Evolutionary conservation across 2,888 invertebrate genomes (phyloP), one percentile per base, ranked within the genome.

Genomic region (Xylota sylvarum): DNA sequence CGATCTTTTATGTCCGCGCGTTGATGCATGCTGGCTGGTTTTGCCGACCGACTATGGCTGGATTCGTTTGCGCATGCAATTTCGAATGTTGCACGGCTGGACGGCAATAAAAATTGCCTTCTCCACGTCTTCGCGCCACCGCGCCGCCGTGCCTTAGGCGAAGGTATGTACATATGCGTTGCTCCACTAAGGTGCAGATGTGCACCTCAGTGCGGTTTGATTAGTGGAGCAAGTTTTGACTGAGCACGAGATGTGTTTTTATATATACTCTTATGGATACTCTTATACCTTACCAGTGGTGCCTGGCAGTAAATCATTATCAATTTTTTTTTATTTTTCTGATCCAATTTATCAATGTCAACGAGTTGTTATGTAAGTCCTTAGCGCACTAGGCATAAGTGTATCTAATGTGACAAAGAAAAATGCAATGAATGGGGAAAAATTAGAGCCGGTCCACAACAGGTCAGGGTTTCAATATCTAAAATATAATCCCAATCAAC

Each of bases 1-100:
- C 55, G 62, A 65, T 72, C 70, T 82, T 70, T 64, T 52, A 77
- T 82, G 77, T 5, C 37, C 50, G 65, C 67, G 60, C 50, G 56
- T 48, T 72, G 23, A 64, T 73, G 56, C 50, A 67, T 52, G 72
- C 30, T 60, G 14, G 52, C 37, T n/a, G 52, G n/a, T n/a, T 6
- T 23, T 69, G 64, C 19, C 32, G 32, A 7, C 32, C 32, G 32
- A 4, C 37, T 1, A 7, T 10, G 37, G 10, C 52, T 62, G 55
- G 27, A 70, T 78, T 32, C 37, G 37, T 37, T 10, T 35, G 17
- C 3, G 65, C 65, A 69, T 77, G 69, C 69, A 77, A 69, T 60
- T 77, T 69, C 10, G 60, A 69, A 17, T 56, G 50, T 40, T 35
- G 74, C 74, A 76, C 62, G 62, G 48, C 56, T 40, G 69, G 60